Percentiles rank a stretch among this genome's conserved stretches.
Conservation (phyloP, 2,797 vertebrate genomes). For the Eulemur albifrons region DNA sequence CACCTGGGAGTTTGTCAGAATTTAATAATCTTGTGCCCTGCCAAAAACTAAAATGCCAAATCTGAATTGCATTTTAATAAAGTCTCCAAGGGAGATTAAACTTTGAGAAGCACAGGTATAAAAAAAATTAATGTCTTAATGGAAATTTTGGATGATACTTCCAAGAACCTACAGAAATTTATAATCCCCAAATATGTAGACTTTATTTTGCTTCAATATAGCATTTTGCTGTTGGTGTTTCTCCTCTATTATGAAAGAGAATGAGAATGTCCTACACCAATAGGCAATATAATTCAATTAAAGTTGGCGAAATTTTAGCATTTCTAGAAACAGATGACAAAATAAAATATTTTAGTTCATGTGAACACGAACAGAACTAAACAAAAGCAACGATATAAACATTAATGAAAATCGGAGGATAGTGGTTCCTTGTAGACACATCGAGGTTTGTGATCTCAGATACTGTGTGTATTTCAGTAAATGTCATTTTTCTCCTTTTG, state of each 20-base stretch:
- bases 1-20: not conserved
- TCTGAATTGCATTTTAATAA: slow-evolving; percentile 20
- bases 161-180: not conserved
- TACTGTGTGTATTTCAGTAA: not conserved
- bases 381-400: slow-evolving; percentile 33
- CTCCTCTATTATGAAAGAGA: not conserved
- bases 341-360: not conserved
- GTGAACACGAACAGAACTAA: not conserved
- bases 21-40: not conserved
- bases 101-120: not conserved
- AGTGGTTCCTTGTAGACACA: not conserved
- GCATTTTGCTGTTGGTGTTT: not conserved
- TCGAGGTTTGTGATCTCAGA: not conserved
- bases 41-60: not conserved
- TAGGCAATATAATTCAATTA: not conserved
- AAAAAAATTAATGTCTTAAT: not conserved
- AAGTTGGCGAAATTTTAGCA: not conserved
- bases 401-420: not conserved
- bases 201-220: not conserved
- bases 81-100: not conserved
- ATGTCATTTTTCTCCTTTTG: not conserved
- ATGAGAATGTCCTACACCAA: not conserved
- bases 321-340: slow-evolving; percentile 20
- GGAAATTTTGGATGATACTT: slow-evolving; percentile 1
- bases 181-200: not conserved